These are phyloP conservation scores for Bombus superbus DNA, from an alignment of 1,140 invertebrate species.

Conservation along the genomic window DNA sequence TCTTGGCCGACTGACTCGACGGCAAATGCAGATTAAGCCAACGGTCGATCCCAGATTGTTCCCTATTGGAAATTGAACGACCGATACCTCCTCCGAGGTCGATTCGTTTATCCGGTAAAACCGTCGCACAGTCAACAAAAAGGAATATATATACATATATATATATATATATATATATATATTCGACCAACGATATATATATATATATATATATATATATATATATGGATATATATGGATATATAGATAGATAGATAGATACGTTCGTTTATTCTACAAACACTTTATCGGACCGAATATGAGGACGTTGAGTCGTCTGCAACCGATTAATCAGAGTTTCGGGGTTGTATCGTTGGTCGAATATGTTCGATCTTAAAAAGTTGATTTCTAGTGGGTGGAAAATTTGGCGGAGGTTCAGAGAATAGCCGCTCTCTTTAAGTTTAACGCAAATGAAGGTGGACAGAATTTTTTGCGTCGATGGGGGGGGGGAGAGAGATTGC, in stretches of 20 bases:
- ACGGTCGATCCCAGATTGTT: not conserved
- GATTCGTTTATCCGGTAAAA: conserved; percentile 32
- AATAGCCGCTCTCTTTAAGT: no score
- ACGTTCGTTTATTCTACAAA: not conserved
- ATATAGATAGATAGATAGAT: no score
- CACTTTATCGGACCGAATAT: not conserved
- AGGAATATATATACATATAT: not conserved
- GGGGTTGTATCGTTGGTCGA: not conserved
- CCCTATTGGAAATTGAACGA: conserved; percentile 34
- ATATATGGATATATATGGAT: no score
- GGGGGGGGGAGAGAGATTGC: no score
- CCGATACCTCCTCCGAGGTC: conserved; percentile 13
- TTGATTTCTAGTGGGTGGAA: not conserved
- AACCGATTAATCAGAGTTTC: not conserved
- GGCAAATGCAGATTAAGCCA: conserved; percentile 37
- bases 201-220: no score
- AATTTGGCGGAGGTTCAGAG: no score
- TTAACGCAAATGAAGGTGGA: no score
- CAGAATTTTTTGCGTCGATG: no score
- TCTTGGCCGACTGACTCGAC: conserved; percentile 25
- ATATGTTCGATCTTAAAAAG: not conserved
- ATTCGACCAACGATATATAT: no score
- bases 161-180: no score
- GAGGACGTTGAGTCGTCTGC: conserved; percentile 8
- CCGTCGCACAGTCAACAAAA: not conserved